Percentiles rank a stretch among this genome's conserved stretches.
Evolutionary conservation across 2,888 invertebrate genomes (phyloP).

Genomic region (Amphipyra tragopoginis): DNA sequence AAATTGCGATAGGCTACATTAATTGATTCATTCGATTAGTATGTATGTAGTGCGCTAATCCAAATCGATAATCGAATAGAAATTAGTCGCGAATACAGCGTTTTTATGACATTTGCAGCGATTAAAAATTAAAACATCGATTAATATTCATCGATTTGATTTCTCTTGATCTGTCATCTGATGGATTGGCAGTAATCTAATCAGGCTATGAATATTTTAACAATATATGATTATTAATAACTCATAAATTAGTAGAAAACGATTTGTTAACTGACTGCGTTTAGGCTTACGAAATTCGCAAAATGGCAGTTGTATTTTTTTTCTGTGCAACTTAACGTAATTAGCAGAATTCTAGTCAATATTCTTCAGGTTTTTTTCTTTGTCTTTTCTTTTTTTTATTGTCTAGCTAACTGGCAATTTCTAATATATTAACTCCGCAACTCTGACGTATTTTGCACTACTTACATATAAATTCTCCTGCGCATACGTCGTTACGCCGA

Average conservation of each 20-base stretch:
- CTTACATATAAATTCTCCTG: too few relatives aligned
- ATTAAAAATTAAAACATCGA: constrained; percentile 20
- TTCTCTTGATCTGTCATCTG: constrained; percentile 21
- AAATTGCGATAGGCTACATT: not conserved
- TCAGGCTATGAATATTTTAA: constrained; percentile 20
- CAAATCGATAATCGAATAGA: constrained; percentile 2
- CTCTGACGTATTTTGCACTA: too few relatives aligned
- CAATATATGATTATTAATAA: not conserved
- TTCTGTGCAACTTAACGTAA: too few relatives aligned
- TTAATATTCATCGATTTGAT: constrained; percentile 33
- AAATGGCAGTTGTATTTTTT: too few relatives aligned
- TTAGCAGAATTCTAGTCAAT: too few relatives aligned
- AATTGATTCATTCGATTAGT: not conserved
- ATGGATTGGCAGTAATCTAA: constrained; percentile 19
- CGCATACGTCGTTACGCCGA: too few relatives aligned
- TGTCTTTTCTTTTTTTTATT: too few relatives aligned
- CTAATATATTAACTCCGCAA: too few relatives aligned
- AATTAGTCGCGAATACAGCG: constrained; percentile 9
- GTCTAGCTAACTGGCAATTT: too few relatives aligned
- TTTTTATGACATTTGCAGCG: not conserved
- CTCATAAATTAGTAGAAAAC: not conserved
- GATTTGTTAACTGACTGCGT: not conserved
- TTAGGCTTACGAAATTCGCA: too few relatives aligned
- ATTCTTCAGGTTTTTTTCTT: too few relatives aligned
- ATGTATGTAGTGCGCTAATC: not conserved